These are phyloP conservation scores for Phataginus tricuspis DNA, from an alignment of 2,797 vertebrate species.

Conservation along the genomic window DNA sequence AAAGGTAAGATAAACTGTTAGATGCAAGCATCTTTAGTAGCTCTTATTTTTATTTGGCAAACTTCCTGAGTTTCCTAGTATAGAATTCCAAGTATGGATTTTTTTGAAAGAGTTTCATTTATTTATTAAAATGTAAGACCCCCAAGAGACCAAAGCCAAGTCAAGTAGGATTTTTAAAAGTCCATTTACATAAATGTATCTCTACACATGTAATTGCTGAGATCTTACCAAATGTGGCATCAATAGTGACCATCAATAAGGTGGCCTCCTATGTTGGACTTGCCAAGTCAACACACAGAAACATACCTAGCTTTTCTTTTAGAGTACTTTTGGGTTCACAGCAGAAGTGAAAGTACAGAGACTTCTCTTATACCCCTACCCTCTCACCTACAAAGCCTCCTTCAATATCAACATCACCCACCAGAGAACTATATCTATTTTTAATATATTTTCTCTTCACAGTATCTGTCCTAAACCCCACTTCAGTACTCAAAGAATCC, in stretches of 20 bases:
- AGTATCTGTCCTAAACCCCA: neutral
- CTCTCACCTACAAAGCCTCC: neutral
- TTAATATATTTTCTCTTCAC: neutral
- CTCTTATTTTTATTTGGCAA: slow-evolving; percentile 44
- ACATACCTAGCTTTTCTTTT: neutral
- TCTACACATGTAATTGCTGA: neutral
- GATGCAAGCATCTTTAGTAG: slow-evolving; percentile 6
- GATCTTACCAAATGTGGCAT: neutral
- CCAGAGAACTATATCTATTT: neutral
- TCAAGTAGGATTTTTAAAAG: slow-evolving; percentile 8
- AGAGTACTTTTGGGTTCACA: neutral
- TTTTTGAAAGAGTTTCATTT: slow-evolving; percentile 39
- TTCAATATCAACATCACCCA: neutral
- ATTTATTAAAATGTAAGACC: neutral
- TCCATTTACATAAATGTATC: slow-evolving; percentile 27
- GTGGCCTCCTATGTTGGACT: neutral
- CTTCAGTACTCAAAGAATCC: neutral
- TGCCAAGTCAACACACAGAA: neutral
- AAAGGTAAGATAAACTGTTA: slow-evolving; percentile 60
- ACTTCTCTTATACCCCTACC: neutral
- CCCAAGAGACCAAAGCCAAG: neutral
- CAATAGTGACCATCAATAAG: neutral
- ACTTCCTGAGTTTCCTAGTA: neutral
- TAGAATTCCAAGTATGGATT: neutral
- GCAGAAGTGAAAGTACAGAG: neutral